Conservation (phyloP, 2,113 vertebrate genomes). For the Sturnus vulgaris region DNA sequence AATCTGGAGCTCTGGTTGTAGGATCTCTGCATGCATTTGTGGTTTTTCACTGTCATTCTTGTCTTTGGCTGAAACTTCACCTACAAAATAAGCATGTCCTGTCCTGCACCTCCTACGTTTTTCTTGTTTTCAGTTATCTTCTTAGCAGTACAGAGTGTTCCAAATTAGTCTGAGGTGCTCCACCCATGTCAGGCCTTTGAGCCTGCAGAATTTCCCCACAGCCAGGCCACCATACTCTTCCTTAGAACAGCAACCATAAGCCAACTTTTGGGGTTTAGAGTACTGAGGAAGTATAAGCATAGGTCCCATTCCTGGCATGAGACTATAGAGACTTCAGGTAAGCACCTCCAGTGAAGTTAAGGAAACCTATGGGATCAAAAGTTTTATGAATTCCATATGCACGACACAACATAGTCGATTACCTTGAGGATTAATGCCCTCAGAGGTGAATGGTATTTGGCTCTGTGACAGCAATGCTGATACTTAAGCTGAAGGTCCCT, state of each 20-base stretch:
- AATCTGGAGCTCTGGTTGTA: background rate
- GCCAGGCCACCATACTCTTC: background rate
- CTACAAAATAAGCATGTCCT: background rate
- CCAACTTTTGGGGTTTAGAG: background rate
- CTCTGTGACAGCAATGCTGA: background rate
- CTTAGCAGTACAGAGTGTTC: background rate
- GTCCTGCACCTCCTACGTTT: background rate
- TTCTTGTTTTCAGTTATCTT: background rate
- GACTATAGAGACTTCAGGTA: background rate
- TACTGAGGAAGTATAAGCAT: background rate
- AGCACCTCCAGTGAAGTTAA: background rate
- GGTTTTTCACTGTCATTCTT: background rate
- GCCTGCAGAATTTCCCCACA: background rate
- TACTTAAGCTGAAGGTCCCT: background rate
- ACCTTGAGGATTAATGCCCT: background rate
- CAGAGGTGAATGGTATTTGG: background rate
- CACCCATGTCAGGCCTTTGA: background rate
- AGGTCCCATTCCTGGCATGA: background rate
- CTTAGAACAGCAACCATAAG: background rate
- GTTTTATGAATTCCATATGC: background rate
- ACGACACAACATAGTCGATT: background rate
- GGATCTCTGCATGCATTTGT: background rate
- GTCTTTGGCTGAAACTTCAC: background rate
- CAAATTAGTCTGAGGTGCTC: background rate
- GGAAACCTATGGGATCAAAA: background rate